Evolutionary conservation across 2,888 invertebrate species (phyloP).

Genomic region (Apoda limacodes): DNA sequence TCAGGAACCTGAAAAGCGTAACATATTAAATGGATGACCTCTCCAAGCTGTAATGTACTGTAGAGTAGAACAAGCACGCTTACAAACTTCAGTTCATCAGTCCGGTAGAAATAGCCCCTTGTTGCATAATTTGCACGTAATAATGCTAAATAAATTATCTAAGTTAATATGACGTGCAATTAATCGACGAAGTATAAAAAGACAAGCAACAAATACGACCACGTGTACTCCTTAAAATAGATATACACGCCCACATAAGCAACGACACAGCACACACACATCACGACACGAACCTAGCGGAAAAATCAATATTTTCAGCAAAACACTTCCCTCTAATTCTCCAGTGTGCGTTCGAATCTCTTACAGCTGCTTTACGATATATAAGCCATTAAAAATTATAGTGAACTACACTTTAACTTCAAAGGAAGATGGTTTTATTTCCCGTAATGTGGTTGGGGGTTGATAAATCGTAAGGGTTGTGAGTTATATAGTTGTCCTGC

Average conservation of each 20-base stretch:
- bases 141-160: too few species aligned
- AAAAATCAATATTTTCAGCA: conserved; percentile 71
- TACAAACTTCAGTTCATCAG: too few species aligned
- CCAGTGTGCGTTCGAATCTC: conserved; percentile 58
- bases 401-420: conserved; percentile 47
- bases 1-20: too few species aligned
- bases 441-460: conserved; percentile 40
- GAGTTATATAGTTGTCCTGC: conserved; percentile 47
- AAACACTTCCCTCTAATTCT: conserved; percentile 62
- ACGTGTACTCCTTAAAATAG: conserved; percentile 66
- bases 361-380: conserved; percentile 28
- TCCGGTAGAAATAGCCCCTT: too few species aligned
- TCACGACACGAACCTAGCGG: conserved; percentile 37
- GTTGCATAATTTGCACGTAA: too few species aligned
- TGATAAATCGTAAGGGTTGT: conserved; percentile 51
- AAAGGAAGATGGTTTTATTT: conserved; percentile 46
- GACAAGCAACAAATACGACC: conserved; percentile 64
- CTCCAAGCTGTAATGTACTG: too few species aligned
- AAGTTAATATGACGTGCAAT: too few species aligned
- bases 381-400: conserved; percentile 25
- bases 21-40: too few species aligned
- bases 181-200: too few species aligned
- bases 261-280: conserved; percentile 24
- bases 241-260: conserved; percentile 37
- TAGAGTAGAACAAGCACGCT: too few species aligned